A percentile compares a stretch with the other conserved stretches of the same genome.
phyloP scores from a whole-genome alignment of 2,888 invertebrate species.

The Andrena trimmerana region DNA sequence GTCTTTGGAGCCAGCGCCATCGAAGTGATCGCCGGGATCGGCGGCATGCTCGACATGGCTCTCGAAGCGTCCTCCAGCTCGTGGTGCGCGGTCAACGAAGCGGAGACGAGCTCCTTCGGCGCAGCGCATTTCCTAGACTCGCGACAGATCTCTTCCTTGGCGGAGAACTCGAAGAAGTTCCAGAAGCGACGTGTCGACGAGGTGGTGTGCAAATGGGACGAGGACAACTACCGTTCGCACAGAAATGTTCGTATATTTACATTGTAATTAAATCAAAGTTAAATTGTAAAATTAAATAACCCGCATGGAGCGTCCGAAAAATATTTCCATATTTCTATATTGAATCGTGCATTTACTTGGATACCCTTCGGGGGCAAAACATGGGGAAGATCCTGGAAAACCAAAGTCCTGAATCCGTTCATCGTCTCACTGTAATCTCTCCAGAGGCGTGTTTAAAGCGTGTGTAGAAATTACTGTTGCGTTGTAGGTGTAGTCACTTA shows the following conservation, averaged over 20 bases:
- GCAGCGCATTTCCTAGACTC: neutral
- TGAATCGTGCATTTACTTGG: constrained; percentile 40
- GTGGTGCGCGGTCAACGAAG: neutral
- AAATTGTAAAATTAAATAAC: no score
- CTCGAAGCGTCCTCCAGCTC: neutral
- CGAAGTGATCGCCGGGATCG: neutral
- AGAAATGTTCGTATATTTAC: no score
- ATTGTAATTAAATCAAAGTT: no score
- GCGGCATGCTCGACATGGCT: neutral
- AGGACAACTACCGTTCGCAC: neutral
- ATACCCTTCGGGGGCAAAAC: constrained; percentile 37
- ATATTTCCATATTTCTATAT: neutral
- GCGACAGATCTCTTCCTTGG: constrained; percentile 27
- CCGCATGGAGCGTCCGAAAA: neutral
- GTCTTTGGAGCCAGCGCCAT: neutral
- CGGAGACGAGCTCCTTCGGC: constrained; percentile 15
- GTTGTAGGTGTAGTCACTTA: constrained; percentile 18
- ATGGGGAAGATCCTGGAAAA: constrained; percentile 58
- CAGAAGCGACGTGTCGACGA: constrained; percentile 48
- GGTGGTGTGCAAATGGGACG: constrained; percentile 29
- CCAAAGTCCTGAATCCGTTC: constrained; percentile 53
- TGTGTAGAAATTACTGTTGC: neutral
- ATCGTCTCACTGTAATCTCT: constrained; percentile 6
- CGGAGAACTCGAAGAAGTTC: constrained; percentile 55
- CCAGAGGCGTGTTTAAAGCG: neutral